Conservation (phyloP, 2,113 vertebrate genomes). For the Oncorhynchus nerka region DNA sequence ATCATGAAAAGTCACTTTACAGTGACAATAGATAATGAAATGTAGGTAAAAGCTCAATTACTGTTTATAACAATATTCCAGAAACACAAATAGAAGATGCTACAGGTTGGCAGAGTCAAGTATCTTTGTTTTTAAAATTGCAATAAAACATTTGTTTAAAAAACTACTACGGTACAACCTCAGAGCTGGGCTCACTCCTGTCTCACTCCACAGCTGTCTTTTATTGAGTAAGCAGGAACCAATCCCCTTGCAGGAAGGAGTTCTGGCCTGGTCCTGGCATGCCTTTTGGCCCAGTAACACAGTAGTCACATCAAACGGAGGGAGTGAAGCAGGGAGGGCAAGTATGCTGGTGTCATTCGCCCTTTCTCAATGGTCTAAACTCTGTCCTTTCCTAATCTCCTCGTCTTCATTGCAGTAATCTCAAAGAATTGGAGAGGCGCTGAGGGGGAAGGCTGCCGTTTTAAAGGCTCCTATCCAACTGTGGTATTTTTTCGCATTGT, state of each 20-base stretch:
- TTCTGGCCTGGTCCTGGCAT: neutral
- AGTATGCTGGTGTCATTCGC: no score
- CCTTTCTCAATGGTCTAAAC: no score
- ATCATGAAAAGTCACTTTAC: neutral
- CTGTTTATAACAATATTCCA: neutral
- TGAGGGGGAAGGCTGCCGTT: no score
- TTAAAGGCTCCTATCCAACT: no score
- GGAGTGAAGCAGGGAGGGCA: neutral
- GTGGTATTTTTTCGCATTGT: no score
- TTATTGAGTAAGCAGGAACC: neutral
- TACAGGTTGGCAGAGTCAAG: neutral
- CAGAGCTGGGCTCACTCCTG: neutral
- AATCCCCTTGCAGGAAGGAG: constrained; percentile 6
- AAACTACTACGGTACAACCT: neutral
- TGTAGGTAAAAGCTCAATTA: neutral
- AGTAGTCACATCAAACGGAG: constrained; percentile 9
- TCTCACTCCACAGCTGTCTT: constrained; percentile 11
- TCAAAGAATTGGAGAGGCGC: no score
- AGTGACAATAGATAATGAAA: neutral
- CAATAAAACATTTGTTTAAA: neutral
- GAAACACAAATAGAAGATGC: neutral
- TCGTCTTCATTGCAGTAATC: no score
- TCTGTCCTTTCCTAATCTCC: no score
- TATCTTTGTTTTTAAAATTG: neutral
- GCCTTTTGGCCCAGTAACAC: constrained; percentile 32